Evolutionary conservation across 2,797 vertebrate species (phyloP).

Genomic region (Crocidura indochinensis): DNA sequence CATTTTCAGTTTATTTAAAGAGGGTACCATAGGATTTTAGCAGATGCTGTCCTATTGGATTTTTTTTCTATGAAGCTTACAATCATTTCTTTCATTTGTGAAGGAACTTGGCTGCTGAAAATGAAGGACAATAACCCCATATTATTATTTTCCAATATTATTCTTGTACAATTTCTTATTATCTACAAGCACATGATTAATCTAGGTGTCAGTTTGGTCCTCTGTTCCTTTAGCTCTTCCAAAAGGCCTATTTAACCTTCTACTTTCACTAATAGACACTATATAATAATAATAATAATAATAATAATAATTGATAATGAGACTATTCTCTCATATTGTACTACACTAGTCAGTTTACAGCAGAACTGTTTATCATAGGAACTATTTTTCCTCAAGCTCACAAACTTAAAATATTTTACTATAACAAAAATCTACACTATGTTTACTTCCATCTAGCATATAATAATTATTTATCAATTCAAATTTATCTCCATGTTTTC

Average conservation of each 20-base stretch:
- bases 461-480: not conserved
- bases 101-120: not conserved
- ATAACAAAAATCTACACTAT: not conserved
- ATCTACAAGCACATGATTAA: not conserved
- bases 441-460: not conserved
- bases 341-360: too few relatives aligned
- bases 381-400: not conserved
- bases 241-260: not conserved
- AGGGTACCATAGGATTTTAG: too few relatives aligned
- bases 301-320: too few relatives aligned
- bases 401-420: not conserved
- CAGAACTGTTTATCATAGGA: rapidly evolving
- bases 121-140: too few relatives aligned
- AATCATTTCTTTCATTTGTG: not conserved
- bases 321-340: rapidly evolving
- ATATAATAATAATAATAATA: too few relatives aligned
- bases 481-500: not conserved
- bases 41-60: too few relatives aligned
- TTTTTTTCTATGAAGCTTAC: not conserved
- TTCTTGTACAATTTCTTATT: not conserved
- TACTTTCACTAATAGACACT: not conserved
- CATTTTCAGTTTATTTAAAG: too few relatives aligned
- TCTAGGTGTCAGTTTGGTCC: rapidly evolving
- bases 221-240: not conserved
- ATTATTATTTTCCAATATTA: not conserved